phyloP scores from a whole-genome alignment of 2,888 invertebrate genomes.

The Apodemia duryi region DNA sequence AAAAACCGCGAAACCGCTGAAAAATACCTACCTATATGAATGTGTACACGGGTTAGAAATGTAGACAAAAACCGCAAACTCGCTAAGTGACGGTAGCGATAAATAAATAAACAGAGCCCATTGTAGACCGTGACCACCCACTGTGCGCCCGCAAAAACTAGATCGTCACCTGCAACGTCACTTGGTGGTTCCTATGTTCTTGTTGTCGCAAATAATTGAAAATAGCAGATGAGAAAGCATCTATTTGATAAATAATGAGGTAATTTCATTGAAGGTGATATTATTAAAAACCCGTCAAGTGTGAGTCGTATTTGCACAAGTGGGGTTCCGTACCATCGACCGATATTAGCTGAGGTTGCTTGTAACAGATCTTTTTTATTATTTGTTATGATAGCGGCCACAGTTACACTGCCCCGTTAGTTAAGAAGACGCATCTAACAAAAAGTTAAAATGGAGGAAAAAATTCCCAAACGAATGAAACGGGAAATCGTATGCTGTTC shows the following conservation, averaged over 20 bases:
- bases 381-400: too few species aligned
- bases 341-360: too few species aligned
- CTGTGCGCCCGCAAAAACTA: conserved; percentile 40
- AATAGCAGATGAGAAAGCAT: background rate
- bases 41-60: conserved; percentile 11
- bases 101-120: conserved; percentile 37
- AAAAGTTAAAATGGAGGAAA: too few species aligned
- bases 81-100: conserved; percentile 36
- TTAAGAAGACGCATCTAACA: too few species aligned
- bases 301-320: background rate
- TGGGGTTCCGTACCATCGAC: too few species aligned
- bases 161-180: conserved; percentile 35
- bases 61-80: conserved; percentile 28
- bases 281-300: background rate
- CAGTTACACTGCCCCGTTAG: too few species aligned
- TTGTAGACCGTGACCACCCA: conserved; percentile 38
- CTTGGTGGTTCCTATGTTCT: background rate
- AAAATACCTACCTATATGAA: conserved; percentile 6
- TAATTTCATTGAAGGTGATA: background rate
- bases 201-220: background rate
- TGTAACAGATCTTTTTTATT: too few species aligned
- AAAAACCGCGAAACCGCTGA: conserved; percentile 12
- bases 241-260: background rate
- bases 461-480: too few species aligned
- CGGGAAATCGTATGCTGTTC: too few species aligned